Evolutionary conservation across 2,113 vertebrate genomes (phyloP).

Genomic region (Rhabdornis inornatus): DNA sequence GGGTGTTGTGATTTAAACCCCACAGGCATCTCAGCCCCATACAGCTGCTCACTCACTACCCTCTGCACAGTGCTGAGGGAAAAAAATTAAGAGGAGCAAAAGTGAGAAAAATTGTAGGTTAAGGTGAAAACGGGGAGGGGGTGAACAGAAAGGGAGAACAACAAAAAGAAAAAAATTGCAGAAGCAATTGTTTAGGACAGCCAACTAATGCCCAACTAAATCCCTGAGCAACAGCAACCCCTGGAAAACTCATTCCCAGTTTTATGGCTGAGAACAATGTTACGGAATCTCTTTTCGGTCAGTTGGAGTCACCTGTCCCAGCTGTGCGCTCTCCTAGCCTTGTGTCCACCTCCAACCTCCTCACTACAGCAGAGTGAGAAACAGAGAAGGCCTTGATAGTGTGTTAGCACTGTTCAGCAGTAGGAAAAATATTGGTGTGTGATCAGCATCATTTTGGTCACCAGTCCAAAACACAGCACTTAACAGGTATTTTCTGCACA

Average conservation of each 20-base stretch:
- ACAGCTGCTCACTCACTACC: background rate
- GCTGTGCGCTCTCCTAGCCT: background rate
- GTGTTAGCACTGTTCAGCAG: background rate
- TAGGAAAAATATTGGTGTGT: background rate
- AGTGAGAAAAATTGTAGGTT: background rate
- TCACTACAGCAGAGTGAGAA: background rate
- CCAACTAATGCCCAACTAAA: background rate
- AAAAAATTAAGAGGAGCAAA: background rate
- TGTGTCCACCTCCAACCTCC: background rate
- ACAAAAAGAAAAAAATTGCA: background rate
- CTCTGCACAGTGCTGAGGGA: background rate
- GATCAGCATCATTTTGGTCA: background rate
- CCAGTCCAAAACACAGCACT: background rate
- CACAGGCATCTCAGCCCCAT: background rate
- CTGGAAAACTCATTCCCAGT: background rate
- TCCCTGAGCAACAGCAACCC: background rate
- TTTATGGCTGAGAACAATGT: background rate
- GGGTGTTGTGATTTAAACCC: background rate
- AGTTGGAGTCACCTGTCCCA: background rate
- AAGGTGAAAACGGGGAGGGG: accelerated
- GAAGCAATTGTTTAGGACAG: background rate
- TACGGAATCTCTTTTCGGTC: background rate
- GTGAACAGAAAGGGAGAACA: accelerated
- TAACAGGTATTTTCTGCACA: background rate
- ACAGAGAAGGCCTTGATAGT: background rate